Percentiles rank a stretch among this genome's conserved stretches.
phyloP scores from a whole-genome alignment of 1,140 invertebrate species.

The Micrasema minimum region DNA sequence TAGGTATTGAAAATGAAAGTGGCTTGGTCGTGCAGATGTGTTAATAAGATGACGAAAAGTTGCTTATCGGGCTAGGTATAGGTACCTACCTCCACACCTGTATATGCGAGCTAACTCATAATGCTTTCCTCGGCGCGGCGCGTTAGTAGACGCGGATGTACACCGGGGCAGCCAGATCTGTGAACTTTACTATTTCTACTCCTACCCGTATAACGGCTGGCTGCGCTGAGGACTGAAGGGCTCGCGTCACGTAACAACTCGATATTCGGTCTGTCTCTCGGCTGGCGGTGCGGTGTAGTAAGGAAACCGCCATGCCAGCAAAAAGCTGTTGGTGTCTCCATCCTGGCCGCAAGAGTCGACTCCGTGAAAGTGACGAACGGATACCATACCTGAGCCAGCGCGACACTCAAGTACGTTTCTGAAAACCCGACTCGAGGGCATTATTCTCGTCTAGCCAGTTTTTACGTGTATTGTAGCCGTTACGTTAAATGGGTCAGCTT shows the following conservation, averaged over 20 bases:
- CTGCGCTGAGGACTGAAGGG: no score
- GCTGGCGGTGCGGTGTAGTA: no score
- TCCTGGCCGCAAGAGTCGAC: background rate
- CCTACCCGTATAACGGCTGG: no score
- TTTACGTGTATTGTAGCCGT: background rate
- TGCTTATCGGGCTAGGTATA: background rate
- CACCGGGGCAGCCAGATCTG: no score
- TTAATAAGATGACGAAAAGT: constrained; percentile 41
- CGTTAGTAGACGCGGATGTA: constrained; percentile 7
- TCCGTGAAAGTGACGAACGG: constrained; percentile 26
- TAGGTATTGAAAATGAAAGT: constrained; percentile 53
- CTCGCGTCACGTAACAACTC: no score
- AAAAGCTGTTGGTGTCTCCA: constrained; percentile 3
- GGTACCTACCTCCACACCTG: background rate
- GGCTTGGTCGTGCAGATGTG: constrained; percentile 41
- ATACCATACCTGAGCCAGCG: no score
- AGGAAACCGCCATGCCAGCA: no score
- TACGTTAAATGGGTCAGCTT: constrained; percentile 24
- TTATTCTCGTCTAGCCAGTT: constrained; percentile 32
- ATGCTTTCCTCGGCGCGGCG: background rate
- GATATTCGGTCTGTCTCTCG: no score
- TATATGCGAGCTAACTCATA: background rate
- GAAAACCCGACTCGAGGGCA: constrained; percentile 28
- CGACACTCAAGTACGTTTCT: constrained; percentile 28
- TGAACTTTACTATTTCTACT: no score